A percentile compares a stretch with the other conserved stretches of the same genome.
phyloP scores from a whole-genome alignment of 2,888 invertebrate genomes.

The Epistrophe grossulariae region DNA sequence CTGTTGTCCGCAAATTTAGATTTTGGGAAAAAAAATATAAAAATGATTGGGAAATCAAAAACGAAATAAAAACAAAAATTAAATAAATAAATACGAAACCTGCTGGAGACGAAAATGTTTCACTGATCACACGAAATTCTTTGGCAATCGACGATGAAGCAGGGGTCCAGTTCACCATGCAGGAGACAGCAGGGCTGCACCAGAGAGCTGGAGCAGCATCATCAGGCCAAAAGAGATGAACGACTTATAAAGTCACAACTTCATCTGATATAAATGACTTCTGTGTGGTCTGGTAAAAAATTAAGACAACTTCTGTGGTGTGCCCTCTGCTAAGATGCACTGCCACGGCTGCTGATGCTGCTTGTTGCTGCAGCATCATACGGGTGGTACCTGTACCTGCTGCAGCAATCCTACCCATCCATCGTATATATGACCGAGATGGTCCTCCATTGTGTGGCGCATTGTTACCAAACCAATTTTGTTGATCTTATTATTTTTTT shows the following conservation, averaged over 20 bases:
- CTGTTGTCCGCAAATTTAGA: background rate
- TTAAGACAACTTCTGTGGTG: slow-evolving; percentile 77
- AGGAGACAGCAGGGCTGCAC: slow-evolving; percentile 72
- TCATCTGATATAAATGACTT: slow-evolving; percentile 76
- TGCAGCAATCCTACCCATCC: background rate
- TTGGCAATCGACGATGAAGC: slow-evolving; percentile 58
- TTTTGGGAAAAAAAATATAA: slow-evolving; percentile 48
- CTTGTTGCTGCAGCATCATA: slow-evolving; percentile 17
- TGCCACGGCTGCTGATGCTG: background rate
- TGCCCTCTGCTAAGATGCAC: slow-evolving; percentile 50
- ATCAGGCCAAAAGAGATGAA: slow-evolving; percentile 58
- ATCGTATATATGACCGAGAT: background rate
- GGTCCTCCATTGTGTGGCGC: slow-evolving; percentile 14
- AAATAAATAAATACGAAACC: slow-evolving; percentile 50
- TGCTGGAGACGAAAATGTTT: slow-evolving; percentile 72
- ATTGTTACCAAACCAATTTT: slow-evolving; percentile 27
- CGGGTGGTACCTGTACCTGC: slow-evolving; percentile 11
- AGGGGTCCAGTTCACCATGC: slow-evolving; percentile 52
- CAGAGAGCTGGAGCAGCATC: slow-evolving; percentile 26
- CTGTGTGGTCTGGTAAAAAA: slow-evolving; percentile 77
- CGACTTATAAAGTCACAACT: slow-evolving; percentile 75
- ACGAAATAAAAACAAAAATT: background rate
- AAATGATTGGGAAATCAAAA: slow-evolving; percentile 63
- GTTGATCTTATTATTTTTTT: slow-evolving; percentile 5
- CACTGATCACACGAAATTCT: slow-evolving; percentile 73